A percentile compares a stretch with the other conserved stretches of the same genome.
phyloP scores from a whole-genome alignment of 2,113 vertebrate species.

The Mustelus asterias region DNA sequence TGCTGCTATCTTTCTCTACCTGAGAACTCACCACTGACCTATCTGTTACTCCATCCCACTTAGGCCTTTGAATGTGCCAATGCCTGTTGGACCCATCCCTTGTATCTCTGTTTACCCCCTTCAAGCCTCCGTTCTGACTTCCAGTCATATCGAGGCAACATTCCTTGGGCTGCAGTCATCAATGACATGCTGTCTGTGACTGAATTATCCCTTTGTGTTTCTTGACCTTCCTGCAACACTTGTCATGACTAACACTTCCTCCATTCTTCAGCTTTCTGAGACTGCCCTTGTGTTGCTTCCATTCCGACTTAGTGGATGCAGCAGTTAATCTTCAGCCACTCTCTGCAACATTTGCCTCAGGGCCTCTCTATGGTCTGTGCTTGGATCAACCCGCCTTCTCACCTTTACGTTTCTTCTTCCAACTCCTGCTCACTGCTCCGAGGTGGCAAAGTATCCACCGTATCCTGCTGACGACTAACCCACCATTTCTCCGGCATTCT shows the following conservation, averaged over 20 bases:
- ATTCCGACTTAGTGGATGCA: neutral
- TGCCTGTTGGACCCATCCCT: neutral
- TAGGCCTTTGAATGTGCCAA: too few relatives aligned
- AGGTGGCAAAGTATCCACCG: neutral
- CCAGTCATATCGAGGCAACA: neutral
- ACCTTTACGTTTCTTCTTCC: too few relatives aligned
- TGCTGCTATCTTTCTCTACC: neutral
- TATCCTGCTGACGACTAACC: neutral
- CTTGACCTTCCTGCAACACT: neutral
- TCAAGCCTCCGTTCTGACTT: neutral
- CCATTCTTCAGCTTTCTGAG: neutral
- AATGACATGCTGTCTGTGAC: neutral
- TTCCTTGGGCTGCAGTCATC: neutral
- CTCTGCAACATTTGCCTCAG: neutral
- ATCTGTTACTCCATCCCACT: neutral
- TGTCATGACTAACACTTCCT: neutral
- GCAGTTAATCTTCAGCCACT: neutral
- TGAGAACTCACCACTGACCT: neutral
- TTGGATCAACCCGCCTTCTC: neutral
- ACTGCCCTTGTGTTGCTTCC: neutral
- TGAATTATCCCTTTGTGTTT: neutral
- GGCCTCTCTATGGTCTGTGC: neutral
- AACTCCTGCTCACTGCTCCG: neutral
- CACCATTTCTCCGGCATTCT: neutral
- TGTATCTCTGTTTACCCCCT: neutral